These are phyloP conservation scores for Helicoverpa assulta DNA, from an alignment of 2,888 invertebrate genomes.

Conservation along the genomic window DNA sequence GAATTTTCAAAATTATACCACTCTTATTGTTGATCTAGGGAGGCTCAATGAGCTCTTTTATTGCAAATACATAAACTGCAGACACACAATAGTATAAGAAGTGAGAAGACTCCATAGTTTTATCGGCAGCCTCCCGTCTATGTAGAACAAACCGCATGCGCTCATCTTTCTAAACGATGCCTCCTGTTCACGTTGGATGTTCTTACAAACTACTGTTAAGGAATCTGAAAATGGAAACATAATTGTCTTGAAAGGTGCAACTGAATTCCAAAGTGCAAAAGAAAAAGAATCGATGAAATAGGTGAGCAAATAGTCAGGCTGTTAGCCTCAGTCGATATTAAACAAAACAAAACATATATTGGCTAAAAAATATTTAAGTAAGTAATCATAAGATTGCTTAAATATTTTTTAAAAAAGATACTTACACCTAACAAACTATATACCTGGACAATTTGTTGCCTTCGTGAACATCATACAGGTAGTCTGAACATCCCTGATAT, in stretches of 20 bases:
- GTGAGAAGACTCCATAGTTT: background rate
- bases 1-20: too few relatives aligned
- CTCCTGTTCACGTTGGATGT: conserved; percentile 3
- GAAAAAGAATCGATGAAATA: too few relatives aligned
- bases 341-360: too few relatives aligned
- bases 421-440: background rate
- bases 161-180: conserved; percentile 4
- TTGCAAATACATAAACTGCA: conserved; percentile 16
- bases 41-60: background rate
- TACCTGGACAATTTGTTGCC: background rate
- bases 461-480: background rate
- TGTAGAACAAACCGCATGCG: background rate
- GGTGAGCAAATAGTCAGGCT: too few relatives aligned
- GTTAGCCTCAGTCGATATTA: too few relatives aligned
- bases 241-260: too few relatives aligned
- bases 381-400: too few relatives aligned
- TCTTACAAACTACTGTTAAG: conserved; percentile 1
- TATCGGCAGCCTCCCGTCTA: conserved; percentile 16
- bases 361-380: too few relatives aligned
- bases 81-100: background rate
- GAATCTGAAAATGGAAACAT: background rate
- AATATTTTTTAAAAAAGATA: too few relatives aligned
- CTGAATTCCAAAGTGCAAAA: too few relatives aligned
- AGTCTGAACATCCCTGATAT: background rate
- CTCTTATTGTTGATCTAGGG: too few relatives aligned